These are phyloP conservation scores for Drosophila pseudoobscura DNA, from an alignment of 1,140 invertebrate genomes.

Conservation along the genomic window DNA sequence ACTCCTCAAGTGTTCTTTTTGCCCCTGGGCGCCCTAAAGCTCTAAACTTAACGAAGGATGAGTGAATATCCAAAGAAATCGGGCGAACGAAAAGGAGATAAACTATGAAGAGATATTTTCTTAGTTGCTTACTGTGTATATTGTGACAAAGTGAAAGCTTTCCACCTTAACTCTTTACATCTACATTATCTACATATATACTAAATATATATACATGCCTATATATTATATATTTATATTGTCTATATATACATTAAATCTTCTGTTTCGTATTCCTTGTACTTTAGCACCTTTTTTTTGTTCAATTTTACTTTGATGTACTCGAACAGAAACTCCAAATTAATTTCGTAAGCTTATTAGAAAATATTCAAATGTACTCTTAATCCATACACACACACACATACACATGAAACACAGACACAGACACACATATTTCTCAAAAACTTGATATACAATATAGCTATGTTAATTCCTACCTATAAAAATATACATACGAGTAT, in stretches of 20 bases:
- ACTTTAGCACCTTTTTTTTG: constrained; percentile 10
- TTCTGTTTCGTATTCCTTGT: constrained; percentile 20
- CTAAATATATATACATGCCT: constrained; percentile 19
- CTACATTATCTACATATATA: constrained; percentile 20
- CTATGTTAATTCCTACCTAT: constrained; percentile 19
- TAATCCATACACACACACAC: neutral
- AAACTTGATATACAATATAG: constrained; percentile 30
- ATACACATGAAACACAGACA: constrained; percentile 12
- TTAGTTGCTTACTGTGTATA: constrained; percentile 40
- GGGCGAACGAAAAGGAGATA: constrained; percentile 1
- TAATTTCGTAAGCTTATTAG: constrained; percentile 34
- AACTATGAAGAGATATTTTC: constrained; percentile 18
- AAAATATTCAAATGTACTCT: constrained; percentile 26
- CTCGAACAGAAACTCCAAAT: constrained; percentile 12
- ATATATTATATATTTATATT: constrained; percentile 20
- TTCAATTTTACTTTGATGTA: constrained; percentile 3
- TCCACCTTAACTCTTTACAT: constrained; percentile 54
- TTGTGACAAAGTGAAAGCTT: constrained; percentile 66
- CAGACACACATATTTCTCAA: constrained; percentile 52
- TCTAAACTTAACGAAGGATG: too few relatives aligned
- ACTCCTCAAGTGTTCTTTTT: too few relatives aligned
- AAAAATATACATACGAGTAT: constrained; percentile 18
- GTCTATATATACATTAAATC: constrained; percentile 24
- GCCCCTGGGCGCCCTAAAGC: too few relatives aligned
- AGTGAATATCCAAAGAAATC: neutral